Evolutionary conservation across 2,113 vertebrate species (phyloP).

Genomic region (Fukomys damarensis): DNA sequence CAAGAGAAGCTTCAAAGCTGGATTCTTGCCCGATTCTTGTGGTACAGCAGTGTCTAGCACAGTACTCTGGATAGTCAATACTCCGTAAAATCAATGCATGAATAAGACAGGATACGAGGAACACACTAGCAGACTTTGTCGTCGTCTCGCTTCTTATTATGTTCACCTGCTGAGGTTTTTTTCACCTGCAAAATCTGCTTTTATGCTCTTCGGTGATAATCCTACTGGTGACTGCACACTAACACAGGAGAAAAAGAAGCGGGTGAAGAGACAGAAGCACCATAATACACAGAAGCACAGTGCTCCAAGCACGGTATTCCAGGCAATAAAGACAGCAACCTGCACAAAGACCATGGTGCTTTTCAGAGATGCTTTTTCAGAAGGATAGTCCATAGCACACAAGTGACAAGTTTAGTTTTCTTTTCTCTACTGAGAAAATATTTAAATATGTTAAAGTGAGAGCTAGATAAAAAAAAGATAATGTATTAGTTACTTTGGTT

Average conservation of each 20-base stretch:
- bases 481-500: not conserved
- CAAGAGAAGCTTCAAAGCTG: not conserved
- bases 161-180: not conserved
- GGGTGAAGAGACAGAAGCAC: not conserved
- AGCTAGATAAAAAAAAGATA: not conserved
- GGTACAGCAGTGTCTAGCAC: accelerated
- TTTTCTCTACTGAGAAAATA: not conserved
- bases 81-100: not conserved
- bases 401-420: not conserved
- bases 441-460: not conserved
- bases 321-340: not conserved
- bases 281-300: not conserved
- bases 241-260: not conserved
- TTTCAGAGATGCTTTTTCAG: not conserved
- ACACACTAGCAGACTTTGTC: too few species aligned
- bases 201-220: not conserved
- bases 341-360: not conserved
- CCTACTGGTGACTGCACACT: not conserved
- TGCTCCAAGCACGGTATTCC: not conserved
- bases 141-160: not conserved
- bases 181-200: not conserved
- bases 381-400: not conserved
- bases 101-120: not conserved
- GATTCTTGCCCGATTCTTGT: not conserved
- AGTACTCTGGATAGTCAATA: too few species aligned